Base-by-base conservation (phyloP, 2,888 invertebrate genomes). In the Limnephilus marmoratus region DNA sequence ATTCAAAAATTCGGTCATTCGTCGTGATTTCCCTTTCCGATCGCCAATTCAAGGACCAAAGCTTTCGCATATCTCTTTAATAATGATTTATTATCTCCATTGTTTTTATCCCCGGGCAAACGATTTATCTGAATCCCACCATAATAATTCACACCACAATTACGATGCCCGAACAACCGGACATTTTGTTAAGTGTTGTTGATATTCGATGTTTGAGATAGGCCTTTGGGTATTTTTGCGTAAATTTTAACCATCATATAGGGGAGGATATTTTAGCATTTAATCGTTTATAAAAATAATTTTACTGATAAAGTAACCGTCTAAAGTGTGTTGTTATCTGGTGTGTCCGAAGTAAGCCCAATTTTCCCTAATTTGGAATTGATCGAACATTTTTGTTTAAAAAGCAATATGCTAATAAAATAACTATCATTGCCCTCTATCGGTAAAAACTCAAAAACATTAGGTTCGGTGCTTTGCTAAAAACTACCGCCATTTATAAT, bases 61-160 rank as follows among this genome's bases (percentile, higher is more conserved):
- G 37, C 83, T 83, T 83, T 41, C 34, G 13, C n/a, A 49, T 86
- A 86, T 86, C 86, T 5, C 45, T 86, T 86, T 86, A 86, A 86
- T 86, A 29, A 86, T 86, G 86, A 86, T 86, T 86, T 86, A 85
- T 85, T 37, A 45, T 41, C n/a, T 29, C 29, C 86, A 86, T 29
- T 86, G 86, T 86, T 86, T 86, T 86, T 86, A 86, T n/a, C 86
- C 86, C 86, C 45, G 24, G 45, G 45, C 86, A 86, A 83, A 86
- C 49, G 86, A 86, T 86, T 86, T 41, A 49, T 86, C 86, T 45
- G 24, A 86, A 86, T 29, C 45, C 86, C 49, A 29, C 45, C 41
- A 86, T 49, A 29, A 86, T 86, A 45, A 86, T 86, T 86, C 86
- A 86, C 86, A 45, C 86, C 49, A 29, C 45, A 41, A 68, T 68